Evolutionary conservation across 1,140 invertebrate genomes (phyloP).

Genomic region (Phymastichus coffea): DNA sequence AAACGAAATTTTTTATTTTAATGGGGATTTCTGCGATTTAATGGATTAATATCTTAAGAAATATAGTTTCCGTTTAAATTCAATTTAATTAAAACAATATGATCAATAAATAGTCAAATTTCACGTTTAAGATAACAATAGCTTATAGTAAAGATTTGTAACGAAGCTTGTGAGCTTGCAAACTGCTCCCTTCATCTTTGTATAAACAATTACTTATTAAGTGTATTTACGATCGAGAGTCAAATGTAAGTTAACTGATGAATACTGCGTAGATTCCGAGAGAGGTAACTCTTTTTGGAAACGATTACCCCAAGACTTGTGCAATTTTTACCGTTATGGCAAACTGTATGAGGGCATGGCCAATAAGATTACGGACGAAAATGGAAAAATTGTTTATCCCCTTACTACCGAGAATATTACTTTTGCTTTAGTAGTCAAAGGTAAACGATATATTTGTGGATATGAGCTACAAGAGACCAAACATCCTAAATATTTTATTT

Average conservation of each 20-base stretch:
- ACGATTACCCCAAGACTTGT: neutral
- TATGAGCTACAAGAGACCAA: constrained; percentile 18
- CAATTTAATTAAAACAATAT: too few relatives aligned
- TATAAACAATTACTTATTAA: too few relatives aligned
- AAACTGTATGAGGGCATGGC: constrained; percentile 19
- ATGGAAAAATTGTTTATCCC: neutral
- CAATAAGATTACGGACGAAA: neutral
- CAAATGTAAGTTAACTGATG: neutral
- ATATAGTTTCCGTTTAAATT: too few relatives aligned
- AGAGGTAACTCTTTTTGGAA: too few relatives aligned
- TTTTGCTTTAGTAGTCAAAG: neutral
- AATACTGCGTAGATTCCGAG: neutral
- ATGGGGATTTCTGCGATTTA: too few relatives aligned
- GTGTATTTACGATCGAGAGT: constrained; percentile 1
- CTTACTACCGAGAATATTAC: neutral
- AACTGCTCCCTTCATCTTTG: too few relatives aligned
- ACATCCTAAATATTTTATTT: constrained; percentile 24
- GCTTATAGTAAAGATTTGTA: too few relatives aligned
- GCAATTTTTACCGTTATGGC: constrained; percentile 20
- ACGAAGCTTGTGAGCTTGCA: too few relatives aligned
- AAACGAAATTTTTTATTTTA: too few relatives aligned
- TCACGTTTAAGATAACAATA: too few relatives aligned
- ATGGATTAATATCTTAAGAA: too few relatives aligned
- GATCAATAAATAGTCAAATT: too few relatives aligned
- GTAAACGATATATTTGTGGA: constrained; percentile 8